These are phyloP conservation scores for Fragum fragum DNA, from an alignment of 2,888 invertebrate species.

Conservation along the genomic window DNA sequence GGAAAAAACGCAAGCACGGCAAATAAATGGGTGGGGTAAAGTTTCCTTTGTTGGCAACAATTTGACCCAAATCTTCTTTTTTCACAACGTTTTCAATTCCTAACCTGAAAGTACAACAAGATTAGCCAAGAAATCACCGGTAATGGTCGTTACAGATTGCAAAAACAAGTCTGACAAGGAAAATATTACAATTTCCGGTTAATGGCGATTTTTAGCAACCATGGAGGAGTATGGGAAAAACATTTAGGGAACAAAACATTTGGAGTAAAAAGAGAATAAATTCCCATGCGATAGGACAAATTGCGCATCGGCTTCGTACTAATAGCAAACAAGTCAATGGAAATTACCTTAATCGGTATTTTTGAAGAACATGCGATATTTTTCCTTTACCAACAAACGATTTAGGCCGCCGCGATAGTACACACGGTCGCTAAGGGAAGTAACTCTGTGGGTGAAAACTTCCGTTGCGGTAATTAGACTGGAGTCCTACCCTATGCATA, in stretches of 20 bases:
- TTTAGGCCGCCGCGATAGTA: too few relatives aligned
- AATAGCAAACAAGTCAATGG: not conserved
- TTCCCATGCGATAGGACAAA: not conserved
- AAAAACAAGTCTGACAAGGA: not conserved
- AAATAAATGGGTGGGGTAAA: not conserved
- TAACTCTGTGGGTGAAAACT: too few relatives aligned
- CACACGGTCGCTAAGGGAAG: too few relatives aligned
- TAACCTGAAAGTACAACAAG: not conserved
- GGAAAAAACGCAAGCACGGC: not conserved
- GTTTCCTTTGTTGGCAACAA: not conserved
- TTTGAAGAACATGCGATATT: not conserved
- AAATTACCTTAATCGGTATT: not conserved
- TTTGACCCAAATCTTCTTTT: not conserved
- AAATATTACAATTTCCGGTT: not conserved
- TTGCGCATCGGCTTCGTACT: too few relatives aligned
- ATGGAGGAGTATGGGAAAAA: not conserved
- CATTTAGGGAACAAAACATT: constrained; percentile 6
- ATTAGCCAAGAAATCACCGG: not conserved
- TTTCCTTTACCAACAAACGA: constrained; percentile 1
- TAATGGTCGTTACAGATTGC: not conserved
- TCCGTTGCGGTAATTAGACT: too few relatives aligned
- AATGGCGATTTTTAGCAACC: not conserved
- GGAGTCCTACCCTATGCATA: too few relatives aligned
- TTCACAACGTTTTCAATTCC: not conserved
- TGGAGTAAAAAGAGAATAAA: not conserved